phyloP scores from a whole-genome alignment of 1,140 invertebrate species.

The Tyrophagus putrescentiae region DNA sequence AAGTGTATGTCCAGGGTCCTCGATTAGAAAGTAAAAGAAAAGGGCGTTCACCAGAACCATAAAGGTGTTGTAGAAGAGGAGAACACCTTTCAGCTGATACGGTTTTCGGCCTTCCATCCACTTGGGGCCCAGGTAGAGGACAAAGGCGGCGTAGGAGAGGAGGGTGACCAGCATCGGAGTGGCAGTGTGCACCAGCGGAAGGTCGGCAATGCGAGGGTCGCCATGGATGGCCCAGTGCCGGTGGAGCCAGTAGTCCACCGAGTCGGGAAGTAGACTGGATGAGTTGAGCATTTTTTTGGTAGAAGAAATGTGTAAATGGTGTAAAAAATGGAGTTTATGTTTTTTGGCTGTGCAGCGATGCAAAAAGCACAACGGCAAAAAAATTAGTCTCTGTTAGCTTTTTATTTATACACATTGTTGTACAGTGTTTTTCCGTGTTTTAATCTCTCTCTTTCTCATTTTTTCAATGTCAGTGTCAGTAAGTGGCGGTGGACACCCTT shows the following conservation, averaged over 20 bases:
- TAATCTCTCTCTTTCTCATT: no score
- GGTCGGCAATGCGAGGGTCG: slow-evolving; percentile 18
- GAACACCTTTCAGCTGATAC: slow-evolving; percentile 11
- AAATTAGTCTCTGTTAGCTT: no score
- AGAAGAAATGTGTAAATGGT: no score
- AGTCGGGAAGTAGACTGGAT: no score
- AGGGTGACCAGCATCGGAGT: slow-evolving; percentile 3
- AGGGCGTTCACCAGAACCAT: slow-evolving; percentile 21
- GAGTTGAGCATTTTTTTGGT: no score
- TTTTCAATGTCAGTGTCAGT: no score
- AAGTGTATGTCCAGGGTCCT: slow-evolving; percentile 21
- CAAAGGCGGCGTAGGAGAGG: slow-evolving; percentile 15
- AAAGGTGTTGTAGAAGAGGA: slow-evolving; percentile 22
- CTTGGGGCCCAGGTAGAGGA: slow-evolving; percentile 20
- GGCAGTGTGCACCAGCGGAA: slow-evolving; percentile 15
- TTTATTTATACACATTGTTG: no score
- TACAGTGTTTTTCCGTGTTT: no score
- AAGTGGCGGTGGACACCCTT: no score
- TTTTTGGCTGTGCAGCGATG: no score
- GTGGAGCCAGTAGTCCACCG: slow-evolving; percentile 17
- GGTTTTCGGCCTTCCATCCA: slow-evolving; percentile 25
- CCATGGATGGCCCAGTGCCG: slow-evolving; percentile 19
- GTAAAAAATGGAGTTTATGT: no score
- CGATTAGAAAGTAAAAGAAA: slow-evolving; percentile 8
- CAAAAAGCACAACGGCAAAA: no score